phyloP scores from a whole-genome alignment of 2,888 invertebrate genomes.

The Catocala fraxini region DNA sequence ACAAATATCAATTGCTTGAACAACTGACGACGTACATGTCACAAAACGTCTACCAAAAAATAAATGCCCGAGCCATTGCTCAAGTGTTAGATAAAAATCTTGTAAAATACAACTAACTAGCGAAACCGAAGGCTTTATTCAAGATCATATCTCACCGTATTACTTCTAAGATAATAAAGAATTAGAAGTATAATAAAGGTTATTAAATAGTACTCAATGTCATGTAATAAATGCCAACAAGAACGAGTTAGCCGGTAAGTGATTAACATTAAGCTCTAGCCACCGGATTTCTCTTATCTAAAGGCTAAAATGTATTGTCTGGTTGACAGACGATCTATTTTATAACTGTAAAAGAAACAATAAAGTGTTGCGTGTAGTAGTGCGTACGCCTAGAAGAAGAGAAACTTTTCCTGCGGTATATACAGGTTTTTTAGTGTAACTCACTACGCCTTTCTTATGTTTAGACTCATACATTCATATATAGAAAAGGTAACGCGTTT shows the following conservation, averaged over 20 bases:
- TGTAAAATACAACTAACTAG: slow-evolving; percentile 11
- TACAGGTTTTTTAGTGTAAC: no score
- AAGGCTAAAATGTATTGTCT: slow-evolving; percentile 32
- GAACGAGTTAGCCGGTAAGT: slow-evolving; percentile 27
- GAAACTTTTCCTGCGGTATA: no score
- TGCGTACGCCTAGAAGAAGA: no score
- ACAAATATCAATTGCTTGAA: slow-evolving; percentile 30
- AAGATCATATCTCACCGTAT: slow-evolving; percentile 41
- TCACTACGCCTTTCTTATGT: no score
- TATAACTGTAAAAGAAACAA: slow-evolving; percentile 33
- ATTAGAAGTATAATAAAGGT: slow-evolving; percentile 40
- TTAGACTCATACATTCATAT: no score
- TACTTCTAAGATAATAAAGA: slow-evolving; percentile 29
- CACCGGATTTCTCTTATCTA: slow-evolving; percentile 40
- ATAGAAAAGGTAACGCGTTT: no score
- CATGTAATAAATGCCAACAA: slow-evolving; percentile 38
- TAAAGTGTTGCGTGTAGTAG: no score
- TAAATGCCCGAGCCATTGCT: slow-evolving; percentile 5
- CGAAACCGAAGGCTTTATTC: slow-evolving; percentile 23
- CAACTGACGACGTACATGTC: not conserved
- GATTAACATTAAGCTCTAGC: slow-evolving; percentile 20
- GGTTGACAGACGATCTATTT: slow-evolving; percentile 40
- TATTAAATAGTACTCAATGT: slow-evolving; percentile 35
- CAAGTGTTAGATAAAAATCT: slow-evolving; percentile 37
- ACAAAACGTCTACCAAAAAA: no score